Conservation (phyloP, 2,888 invertebrate species). For the Hemistola chrysoprasaria region DNA sequence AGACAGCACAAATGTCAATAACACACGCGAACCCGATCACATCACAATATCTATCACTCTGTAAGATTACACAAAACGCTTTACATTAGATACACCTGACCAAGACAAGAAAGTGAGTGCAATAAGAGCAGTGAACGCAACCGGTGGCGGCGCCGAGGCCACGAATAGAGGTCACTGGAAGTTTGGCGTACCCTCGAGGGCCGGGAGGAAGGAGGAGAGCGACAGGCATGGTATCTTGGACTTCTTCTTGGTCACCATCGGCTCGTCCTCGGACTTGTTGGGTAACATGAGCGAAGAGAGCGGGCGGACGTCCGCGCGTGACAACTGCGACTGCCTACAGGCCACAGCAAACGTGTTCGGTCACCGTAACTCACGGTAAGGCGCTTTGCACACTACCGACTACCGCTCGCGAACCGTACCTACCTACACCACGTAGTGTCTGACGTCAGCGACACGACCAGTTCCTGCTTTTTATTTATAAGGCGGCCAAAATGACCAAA, state of each 20-base stretch:
- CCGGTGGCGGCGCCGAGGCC: conserved; percentile 65
- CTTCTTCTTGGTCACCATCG: conserved; percentile 77
- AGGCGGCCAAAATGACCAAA: background rate
- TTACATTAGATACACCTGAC: conserved; percentile 75
- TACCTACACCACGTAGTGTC: conserved; percentile 36
- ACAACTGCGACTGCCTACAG: conserved; percentile 60
- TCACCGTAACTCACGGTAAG: conserved; percentile 61
- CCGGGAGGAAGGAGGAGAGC: conserved; percentile 72
- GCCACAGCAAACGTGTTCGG: conserved; percentile 56
- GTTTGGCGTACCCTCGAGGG: conserved; percentile 70
- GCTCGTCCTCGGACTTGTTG: conserved; percentile 66
- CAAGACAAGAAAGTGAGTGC: conserved; percentile 78
- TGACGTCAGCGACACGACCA: conserved; percentile 14
- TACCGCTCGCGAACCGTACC: conserved; percentile 28
- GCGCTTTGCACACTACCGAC: conserved; percentile 52
- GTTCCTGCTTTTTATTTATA: conserved; percentile 8
- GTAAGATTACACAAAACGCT: conserved; percentile 56
- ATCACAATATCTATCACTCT: conserved; percentile 50
- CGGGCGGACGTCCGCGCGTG: conserved; percentile 71
- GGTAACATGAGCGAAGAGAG: conserved; percentile 60
- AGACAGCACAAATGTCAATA: conserved; percentile 8
- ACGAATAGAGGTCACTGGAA: conserved; percentile 64
- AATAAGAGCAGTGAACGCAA: conserved; percentile 72
- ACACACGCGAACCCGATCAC: conserved; percentile 34
- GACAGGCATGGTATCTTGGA: conserved; percentile 78